These are phyloP conservation scores for Hoplias malabaricus DNA, from an alignment of 2,113 vertebrate species.

Conservation along the genomic window DNA sequence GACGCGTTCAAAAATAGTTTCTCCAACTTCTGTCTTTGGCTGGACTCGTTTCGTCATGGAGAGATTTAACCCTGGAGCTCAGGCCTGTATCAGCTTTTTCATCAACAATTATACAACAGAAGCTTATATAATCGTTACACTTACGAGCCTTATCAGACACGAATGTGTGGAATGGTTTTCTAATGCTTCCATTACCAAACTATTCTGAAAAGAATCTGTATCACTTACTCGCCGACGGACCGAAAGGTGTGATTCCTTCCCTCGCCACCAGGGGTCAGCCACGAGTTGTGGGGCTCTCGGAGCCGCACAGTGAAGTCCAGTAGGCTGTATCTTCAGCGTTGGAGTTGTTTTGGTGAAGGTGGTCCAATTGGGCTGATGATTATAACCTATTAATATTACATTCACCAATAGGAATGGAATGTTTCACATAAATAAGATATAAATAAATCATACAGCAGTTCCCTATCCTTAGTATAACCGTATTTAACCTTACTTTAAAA, in stretches of 20 bases:
- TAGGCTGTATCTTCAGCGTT: too few relatives aligned
- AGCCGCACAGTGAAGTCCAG: too few relatives aligned
- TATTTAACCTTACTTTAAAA: too few relatives aligned
- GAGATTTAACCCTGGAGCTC: constrained; percentile 23
- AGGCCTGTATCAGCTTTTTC: neutral
- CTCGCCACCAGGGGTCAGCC: constrained; percentile 25
- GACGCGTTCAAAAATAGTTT: constrained; percentile 58
- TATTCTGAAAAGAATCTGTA: neutral
- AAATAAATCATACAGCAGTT: too few relatives aligned
- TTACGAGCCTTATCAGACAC: neutral
- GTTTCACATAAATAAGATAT: too few relatives aligned
- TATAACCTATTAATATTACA: too few relatives aligned
- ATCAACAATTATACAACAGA: neutral
- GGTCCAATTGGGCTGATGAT: too few relatives aligned
- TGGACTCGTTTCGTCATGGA: constrained; percentile 29
- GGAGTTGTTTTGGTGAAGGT: too few relatives aligned
- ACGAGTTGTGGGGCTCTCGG: neutral
- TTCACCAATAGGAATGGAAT: too few relatives aligned
- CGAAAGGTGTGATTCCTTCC: neutral
- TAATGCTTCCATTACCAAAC: neutral
- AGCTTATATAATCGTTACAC: too few relatives aligned
- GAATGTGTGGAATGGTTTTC: neutral
- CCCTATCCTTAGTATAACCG: too few relatives aligned
- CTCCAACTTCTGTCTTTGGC: constrained; percentile 25
- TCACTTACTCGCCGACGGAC: neutral